Base-by-base conservation (phyloP, 2,888 invertebrate genomes). In the Troilus luridus region DNA sequence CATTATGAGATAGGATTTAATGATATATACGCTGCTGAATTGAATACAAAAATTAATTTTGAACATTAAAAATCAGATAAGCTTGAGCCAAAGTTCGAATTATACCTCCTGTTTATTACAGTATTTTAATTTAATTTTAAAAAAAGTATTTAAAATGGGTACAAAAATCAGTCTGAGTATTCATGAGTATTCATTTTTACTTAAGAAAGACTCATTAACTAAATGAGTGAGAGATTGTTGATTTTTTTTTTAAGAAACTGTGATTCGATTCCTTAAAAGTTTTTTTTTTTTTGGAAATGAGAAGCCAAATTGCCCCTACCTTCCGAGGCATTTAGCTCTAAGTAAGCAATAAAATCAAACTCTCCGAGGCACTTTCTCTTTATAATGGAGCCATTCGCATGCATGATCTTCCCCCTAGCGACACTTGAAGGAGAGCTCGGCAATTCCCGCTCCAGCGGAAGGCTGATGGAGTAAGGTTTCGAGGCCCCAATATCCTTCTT, bases 261-360 rank as follows among this genome's bases (percentile, higher is more conserved):
- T 21, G 62, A 77, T 77, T 77, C 27, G 72, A 77, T 77, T 77
- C 17, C 41, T 77, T 41, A 41, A 41, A 24, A 27, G 0, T 27
- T 14, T 72, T 72, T 67, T 12, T 85, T 85, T 85, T 85, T 85
- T 85, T 85, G 54, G 56, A 56, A 85, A 85, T 85, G 85, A 56
- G 85, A 85, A 56, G 14, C n/a, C 56, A 85, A 85, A 85, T 58
- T 56, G 56, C 56, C 56, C n/a, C 72, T 56, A 54, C 85, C 56
- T 85, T 85, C 85, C n/a, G 12, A 12, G 54, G 85, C 67, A 90
- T 72, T 77, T 90, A 90, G 77, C 58, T 14, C 58, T 58, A 88
- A 91, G 88, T 90, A 88, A 91, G 91, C 90, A 91, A 90, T 91
- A 88, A 90, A 91, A 90, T 91, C 90, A 91, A 91, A 91, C 64